A percentile compares a stretch with the other conserved stretches of the same genome.
Conservation (phyloP, 2,113 vertebrate genomes). For the Tor tambroides region DNA sequence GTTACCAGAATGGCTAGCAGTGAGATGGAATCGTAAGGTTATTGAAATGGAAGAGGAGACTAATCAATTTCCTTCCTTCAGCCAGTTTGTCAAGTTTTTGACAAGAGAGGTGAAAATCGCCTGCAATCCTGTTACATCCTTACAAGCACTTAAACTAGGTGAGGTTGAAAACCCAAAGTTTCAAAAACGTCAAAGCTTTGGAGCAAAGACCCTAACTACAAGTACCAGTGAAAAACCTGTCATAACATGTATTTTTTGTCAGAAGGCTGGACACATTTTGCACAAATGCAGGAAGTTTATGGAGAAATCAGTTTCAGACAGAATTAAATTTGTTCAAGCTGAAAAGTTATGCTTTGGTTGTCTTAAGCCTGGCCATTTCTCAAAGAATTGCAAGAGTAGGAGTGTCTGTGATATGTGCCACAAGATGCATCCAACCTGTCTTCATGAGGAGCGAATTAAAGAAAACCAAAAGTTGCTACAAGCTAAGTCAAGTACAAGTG, state of each 20-base stretch:
- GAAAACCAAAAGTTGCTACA: neutral
- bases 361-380: neutral
- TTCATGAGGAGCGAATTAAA: neutral
- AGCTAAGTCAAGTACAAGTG: neutral
- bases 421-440: slow-evolving; percentile 13
- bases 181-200: neutral
- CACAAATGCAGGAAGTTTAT: neutral
- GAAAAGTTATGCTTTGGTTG: slow-evolving; percentile 4
- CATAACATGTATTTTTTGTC: neutral
- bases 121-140: slow-evolving; percentile 48
- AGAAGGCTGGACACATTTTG: neutral
- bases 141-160: slow-evolving; percentile 42
- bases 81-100: slow-evolving; percentile 57
- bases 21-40: slow-evolving; percentile 31
- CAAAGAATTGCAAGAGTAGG: slow-evolving; percentile 7
- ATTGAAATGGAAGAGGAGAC: neutral
- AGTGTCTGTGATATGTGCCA: neutral
- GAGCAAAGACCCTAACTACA: neutral
- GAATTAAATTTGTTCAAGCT: neutral
- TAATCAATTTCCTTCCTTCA: slow-evolving; percentile 50
- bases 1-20: slow-evolving; percentile 51
- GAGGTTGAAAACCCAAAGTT: neutral
- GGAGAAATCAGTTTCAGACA: neutral
- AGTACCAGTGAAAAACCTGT: neutral
- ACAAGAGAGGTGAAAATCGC: slow-evolving; percentile 50